Evolutionary conservation across 2,113 vertebrate species (phyloP).

Genomic region (Ctenomys sociabilis): DNA sequence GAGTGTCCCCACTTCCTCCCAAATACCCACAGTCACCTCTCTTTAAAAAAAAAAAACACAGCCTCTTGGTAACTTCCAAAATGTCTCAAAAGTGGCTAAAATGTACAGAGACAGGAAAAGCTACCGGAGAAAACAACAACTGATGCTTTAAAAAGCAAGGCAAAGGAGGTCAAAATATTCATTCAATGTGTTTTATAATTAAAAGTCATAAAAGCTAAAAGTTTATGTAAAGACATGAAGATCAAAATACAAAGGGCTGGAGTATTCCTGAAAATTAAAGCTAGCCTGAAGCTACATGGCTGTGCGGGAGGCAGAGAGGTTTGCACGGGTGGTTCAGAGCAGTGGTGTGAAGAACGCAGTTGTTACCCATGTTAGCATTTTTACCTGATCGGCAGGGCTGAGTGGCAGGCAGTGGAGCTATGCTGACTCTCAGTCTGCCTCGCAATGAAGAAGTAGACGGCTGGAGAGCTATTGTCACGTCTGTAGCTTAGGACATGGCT

Average conservation of each 20-base stretch:
- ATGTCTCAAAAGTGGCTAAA: background rate
- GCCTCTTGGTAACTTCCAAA: slow-evolving; percentile 13
- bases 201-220: slow-evolving; percentile 17
- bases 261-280: slow-evolving; percentile 3
- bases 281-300: background rate
- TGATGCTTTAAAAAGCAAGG: background rate
- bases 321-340: background rate
- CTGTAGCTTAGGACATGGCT: background rate
- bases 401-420: background rate
- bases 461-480: background rate
- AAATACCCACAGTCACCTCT: background rate
- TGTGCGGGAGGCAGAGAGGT: background rate
- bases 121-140: background rate
- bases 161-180: background rate
- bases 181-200: slow-evolving; percentile 4
- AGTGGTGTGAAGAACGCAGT: background rate
- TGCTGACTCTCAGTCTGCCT: background rate
- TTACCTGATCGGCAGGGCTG: background rate
- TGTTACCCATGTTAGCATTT: background rate
- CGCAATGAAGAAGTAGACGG: background rate
- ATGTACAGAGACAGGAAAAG: background rate
- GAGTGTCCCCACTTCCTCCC: background rate
- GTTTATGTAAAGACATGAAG: background rate
- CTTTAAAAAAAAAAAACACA: slow-evolving; percentile 24
- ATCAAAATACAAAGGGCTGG: background rate